Conservation (phyloP, 2,888 invertebrate species). For the Hypomecis punctinalis region DNA sequence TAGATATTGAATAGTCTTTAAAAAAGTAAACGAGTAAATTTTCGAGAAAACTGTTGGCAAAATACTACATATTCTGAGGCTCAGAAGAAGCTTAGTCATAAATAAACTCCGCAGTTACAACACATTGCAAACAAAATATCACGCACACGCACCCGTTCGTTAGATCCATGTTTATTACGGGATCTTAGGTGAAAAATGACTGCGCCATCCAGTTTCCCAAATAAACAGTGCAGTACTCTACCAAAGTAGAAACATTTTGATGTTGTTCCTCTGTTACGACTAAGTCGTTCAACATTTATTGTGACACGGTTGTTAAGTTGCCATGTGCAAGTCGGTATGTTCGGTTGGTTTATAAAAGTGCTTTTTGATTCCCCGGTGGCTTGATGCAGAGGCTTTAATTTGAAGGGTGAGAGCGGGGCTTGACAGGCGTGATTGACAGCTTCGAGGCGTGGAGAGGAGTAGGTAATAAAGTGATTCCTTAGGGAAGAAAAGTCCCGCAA, state of each 20-base stretch:
- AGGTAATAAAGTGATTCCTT: too few relatives aligned
- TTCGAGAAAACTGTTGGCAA: not conserved
- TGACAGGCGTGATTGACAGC: conserved; percentile 21
- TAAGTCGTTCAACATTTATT: not conserved
- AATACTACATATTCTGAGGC: not conserved
- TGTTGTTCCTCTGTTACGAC: not conserved
- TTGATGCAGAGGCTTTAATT: conserved; percentile 22
- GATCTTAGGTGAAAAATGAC: conserved; percentile 25
- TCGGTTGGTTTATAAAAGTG: conserved; percentile 20
- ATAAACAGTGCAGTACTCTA: not conserved
- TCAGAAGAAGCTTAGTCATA: conserved; percentile 1
- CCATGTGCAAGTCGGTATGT: not conserved
- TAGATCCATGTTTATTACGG: conserved; percentile 25
- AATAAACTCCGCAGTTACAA: conserved; percentile 14
- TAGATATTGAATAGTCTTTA: too few relatives aligned
- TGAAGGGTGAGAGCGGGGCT: conserved; percentile 18
- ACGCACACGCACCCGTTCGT: conserved; percentile 16
- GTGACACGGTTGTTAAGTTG: conserved; percentile 2
- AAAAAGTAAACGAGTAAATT: too few relatives aligned
- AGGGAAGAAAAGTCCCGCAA: too few relatives aligned
- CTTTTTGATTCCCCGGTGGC: conserved; percentile 18
- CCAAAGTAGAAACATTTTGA: conserved; percentile 2
- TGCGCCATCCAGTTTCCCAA: conserved; percentile 16
- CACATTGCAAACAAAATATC: conserved; percentile 25
- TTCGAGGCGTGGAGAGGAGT: conserved; percentile 5